Percentiles rank a stretch among this genome's conserved stretches.
Conservation (phyloP, 2,797 vertebrate species). For the Neoniphon sammara region DNA sequence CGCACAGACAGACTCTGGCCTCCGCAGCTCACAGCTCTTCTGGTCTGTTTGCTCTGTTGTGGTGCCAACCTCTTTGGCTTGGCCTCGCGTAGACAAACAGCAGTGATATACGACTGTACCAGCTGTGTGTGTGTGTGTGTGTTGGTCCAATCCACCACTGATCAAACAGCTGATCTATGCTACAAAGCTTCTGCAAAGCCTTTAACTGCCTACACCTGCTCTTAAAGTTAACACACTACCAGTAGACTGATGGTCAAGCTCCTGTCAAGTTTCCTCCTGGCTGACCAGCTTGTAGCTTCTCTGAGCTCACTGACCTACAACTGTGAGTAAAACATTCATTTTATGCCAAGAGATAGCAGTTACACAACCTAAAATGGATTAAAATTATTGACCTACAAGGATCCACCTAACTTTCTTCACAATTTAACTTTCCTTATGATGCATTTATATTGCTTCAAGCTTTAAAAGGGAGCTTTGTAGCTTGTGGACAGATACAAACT, state of each 20-base stretch:
- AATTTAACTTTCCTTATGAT: no score
- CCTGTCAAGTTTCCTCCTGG: constrained; percentile 12
- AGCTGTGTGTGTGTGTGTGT: constrained; percentile 46
- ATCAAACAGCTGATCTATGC: constrained; percentile 70
- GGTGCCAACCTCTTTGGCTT: constrained; percentile 31
- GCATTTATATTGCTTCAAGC: no score
- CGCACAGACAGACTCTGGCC: not conserved
- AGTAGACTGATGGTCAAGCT: constrained; percentile 36
- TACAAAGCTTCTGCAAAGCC: constrained; percentile 62
- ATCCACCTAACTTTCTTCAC: no score
- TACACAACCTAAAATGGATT: no score
- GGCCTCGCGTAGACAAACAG: constrained; percentile 32
- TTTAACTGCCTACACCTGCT: constrained; percentile 70
- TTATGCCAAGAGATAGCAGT: not conserved
- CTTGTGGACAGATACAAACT: no score
- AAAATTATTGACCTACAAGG: no score
- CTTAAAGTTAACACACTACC: constrained; percentile 52
- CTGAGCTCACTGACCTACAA: constrained; percentile 32
- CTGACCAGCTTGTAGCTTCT: constrained; percentile 12
- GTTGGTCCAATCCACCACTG: constrained; percentile 46
- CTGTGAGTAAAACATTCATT: no score
- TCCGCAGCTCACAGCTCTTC: constrained; percentile 9
- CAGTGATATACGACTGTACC: constrained; percentile 51
- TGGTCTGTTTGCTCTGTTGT: constrained; percentile 28
- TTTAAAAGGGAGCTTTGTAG: no score